phyloP scores from a whole-genome alignment of 1,140 invertebrate species.

The Chymomyza costata region DNA sequence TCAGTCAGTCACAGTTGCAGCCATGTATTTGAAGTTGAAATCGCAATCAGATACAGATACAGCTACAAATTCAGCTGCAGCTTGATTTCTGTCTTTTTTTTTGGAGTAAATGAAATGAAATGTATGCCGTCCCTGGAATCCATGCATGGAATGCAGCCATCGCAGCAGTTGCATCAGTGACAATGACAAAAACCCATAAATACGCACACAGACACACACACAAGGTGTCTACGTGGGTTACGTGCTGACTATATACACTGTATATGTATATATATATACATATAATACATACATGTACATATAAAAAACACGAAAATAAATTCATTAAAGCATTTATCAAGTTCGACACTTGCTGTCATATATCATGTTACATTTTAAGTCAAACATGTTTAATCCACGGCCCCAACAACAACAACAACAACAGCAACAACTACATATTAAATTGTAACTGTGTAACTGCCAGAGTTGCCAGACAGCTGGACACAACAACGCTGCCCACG shows the following conservation, averaged over 20 bases:
- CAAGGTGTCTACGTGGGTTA: too few relatives aligned
- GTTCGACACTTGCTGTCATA: slow-evolving; percentile 69
- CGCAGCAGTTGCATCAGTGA: slow-evolving; percentile 17
- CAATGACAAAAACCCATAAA: slow-evolving; percentile 23
- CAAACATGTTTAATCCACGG: slow-evolving; percentile 64
- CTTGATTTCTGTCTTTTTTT: too few relatives aligned
- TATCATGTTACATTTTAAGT: slow-evolving; percentile 67
- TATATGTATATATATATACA: too few relatives aligned
- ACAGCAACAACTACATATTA: slow-evolving; percentile 19
- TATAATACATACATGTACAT: too few relatives aligned
- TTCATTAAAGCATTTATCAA: slow-evolving; percentile 72
- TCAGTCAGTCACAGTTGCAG: background rate
- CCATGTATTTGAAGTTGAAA: too few relatives aligned
- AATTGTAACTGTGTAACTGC: slow-evolving; percentile 25
- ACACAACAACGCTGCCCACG: slow-evolving; percentile 20
- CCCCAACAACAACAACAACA: slow-evolving; percentile 25
- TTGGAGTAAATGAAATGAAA: too few relatives aligned
- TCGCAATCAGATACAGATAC: too few relatives aligned
- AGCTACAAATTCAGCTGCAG: too few relatives aligned
- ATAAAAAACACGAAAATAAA: slow-evolving; percentile 60
- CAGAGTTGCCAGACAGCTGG: slow-evolving; percentile 5
- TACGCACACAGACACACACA: slow-evolving; percentile 6
- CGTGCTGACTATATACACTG: too few relatives aligned
- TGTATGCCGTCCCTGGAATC: background rate
- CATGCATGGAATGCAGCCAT: too few relatives aligned